A percentile compares a stretch with the other conserved stretches of the same genome.
Evolutionary conservation across 1,140 invertebrate species (phyloP).

Genomic region (Ericerus pela): DNA sequence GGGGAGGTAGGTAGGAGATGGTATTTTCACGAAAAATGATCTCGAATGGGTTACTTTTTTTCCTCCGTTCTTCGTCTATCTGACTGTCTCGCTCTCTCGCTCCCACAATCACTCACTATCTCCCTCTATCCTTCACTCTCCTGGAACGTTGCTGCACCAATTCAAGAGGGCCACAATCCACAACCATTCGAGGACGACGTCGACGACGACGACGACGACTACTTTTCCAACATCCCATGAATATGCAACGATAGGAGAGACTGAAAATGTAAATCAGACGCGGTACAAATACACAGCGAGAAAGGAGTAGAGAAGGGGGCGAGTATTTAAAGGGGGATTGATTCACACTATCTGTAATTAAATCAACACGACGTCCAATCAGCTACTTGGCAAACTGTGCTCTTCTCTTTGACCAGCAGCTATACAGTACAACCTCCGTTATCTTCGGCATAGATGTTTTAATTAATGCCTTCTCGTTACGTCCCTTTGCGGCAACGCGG

Average conservation of each 20-base stretch:
- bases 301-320: too few species aligned
- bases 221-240: slow-evolving; percentile 4
- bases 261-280: slow-evolving; percentile 10
- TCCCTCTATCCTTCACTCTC: too few species aligned
- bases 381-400: slow-evolving; percentile 8
- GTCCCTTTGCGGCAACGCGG: slow-evolving; percentile 2
- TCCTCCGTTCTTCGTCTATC: too few species aligned
- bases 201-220: too few species aligned
- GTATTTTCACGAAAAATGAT: slow-evolving; percentile 3
- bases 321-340: neutral
- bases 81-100: too few species aligned
- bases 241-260: slow-evolving; percentile 11
- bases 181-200: too few species aligned
- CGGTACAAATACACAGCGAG: too few species aligned
- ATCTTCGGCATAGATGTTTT: slow-evolving; percentile 4
- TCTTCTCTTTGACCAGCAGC: slow-evolving; percentile 8
- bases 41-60: slow-evolving; percentile 3
- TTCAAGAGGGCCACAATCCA: slow-evolving; percentile 10
- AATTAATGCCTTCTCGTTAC: slow-evolving; percentile 11
- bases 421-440: slow-evolving; percentile 7
- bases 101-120: too few species aligned
- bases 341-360: slow-evolving; percentile 10
- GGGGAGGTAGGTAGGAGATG: neutral
- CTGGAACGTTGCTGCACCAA: neutral
- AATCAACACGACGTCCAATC: slow-evolving; percentile 11